Base-by-base conservation (phyloP, 2,888 invertebrate genomes). In the Eupithecia inturbata region DNA sequence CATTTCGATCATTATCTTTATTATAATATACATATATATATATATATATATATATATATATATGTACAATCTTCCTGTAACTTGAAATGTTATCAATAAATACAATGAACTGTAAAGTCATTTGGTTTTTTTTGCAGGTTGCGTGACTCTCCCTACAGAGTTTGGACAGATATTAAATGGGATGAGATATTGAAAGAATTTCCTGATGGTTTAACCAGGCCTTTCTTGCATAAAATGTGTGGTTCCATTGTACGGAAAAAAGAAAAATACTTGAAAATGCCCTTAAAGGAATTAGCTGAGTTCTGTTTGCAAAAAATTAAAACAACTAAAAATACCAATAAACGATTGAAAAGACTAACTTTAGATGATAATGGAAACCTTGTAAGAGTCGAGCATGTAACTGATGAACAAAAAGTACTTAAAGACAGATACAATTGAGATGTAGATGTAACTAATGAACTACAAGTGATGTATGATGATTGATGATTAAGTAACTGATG, bases 121-220 rank as follows among this genome's bases (percentile, higher is more conserved):
- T 26, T 57, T 57, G 26, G n/a, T n/a, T 26, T 45, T 22, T 12
- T 3, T 91, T 90, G 75, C 85, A 93, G 92, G 74, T 79, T 92
- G 67, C 82, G 68, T 71, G 77, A 76, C 14, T 86, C 85, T 57
- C 73, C 86, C 2, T 92, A 90, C 75, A 82, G 86, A 82, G 81
- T 91, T 33, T 93, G 93, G 93, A 84, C 83, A 71, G 93, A 93
- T 76, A 92, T 93, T 64, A 81, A 87, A 77, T 93, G 93, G 93
- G 90, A 89, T 79, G 88, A 92, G 68, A 69, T 93, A 31, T 72
- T 82, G 9, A 81, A 81, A 53, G 79, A 88, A 60, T 92, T 91
- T 78, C 87, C 91, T 68, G 90, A 90, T 82, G 93, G 91, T 7
- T 85, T 88, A 72, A 92, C 91, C 60, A 81, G 80, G 67, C 69